Evolutionary conservation across 2,888 invertebrate species (phyloP).

Genomic region (Nezara viridula): DNA sequence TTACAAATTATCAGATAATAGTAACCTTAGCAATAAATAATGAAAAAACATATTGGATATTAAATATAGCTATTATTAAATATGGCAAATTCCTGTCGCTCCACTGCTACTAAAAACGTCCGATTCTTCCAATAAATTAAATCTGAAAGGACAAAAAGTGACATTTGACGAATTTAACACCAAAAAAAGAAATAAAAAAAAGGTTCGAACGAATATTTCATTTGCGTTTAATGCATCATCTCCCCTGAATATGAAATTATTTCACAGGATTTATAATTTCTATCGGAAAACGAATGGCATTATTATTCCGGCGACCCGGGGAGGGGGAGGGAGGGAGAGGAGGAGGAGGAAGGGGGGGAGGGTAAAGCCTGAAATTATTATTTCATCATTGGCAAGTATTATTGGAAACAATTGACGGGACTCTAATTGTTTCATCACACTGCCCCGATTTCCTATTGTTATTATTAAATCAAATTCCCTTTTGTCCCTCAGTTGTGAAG

Average conservation of each 20-base stretch:
- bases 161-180: slow-evolving; percentile 22
- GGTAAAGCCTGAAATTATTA: slow-evolving; percentile 13
- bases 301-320: background rate
- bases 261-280: slow-evolving; percentile 38
- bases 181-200: background rate
- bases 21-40: background rate
- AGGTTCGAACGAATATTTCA: background rate
- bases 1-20: background rate
- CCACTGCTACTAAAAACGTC: background rate
- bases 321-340: slow-evolving; percentile 5
- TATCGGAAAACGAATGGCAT: slow-evolving; percentile 47
- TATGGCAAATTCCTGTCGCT: background rate
- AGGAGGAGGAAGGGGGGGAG: slow-evolving; percentile 8
- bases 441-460: slow-evolving; percentile 44
- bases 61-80: background rate
- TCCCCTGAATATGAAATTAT: slow-evolving; percentile 47
- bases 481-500: background rate
- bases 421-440: slow-evolving; percentile 40
- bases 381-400: slow-evolving; percentile 45
- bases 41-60: background rate
- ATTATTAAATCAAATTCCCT: slow-evolving; percentile 43
- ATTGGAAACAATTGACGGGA: slow-evolving; percentile 37
- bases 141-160: slow-evolving; percentile 39
- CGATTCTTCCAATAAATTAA: slow-evolving; percentile 28
- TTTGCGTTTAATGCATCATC: slow-evolving; percentile 49